Evolutionary conservation across 64 coral and sea anemone species (phyloP), one percentile per base, ranked within the genome.

Genomic region (Pocillopora verrucosa): DNA sequence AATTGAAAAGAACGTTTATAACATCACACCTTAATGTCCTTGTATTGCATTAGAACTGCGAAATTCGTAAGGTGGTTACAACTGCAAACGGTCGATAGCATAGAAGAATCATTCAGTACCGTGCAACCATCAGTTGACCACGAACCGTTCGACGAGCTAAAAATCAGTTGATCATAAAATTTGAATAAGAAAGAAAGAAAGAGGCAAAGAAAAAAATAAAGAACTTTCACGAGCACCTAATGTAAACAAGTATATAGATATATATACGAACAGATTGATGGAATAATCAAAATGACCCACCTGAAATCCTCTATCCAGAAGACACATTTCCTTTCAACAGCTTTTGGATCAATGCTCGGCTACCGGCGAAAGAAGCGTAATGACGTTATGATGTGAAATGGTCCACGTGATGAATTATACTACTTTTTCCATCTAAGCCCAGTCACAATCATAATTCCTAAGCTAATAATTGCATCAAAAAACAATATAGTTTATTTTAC

Each of bases 51-150:
- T 3, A 96, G 70, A 59, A 96, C 94, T 37, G 94, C 94, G 41
- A 96, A 96, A 83, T 90, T 96, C 0, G 94, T 96, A 10, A 96
- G 88, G 68, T 96, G 94, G 82, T 96, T 87, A 62, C 94, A 96
- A 12, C 81, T 80, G 61, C 94, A 96, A 15, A 91, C 74, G 2
- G 94, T 96, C 25, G 16, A 84, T 10, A n/a, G 22, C 15, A 30
- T 13, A 5, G 94, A 83, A n/a, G 88, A 37, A 13, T 14, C 22
- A 22, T 84, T 13, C 11, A 93, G 13, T 41, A 93, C 72, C 9
- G 26, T 41, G 79, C 94, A 96, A 9, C 91, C 91, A 3, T 87
- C 36, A 24, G 38, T 60, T 37, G 94, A 96, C 94, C 94, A 96
- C 13, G 87, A 78, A 12, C 94, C 91, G n/a, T 93, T 93, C 0